Conservation (phyloP, 1,140 invertebrate species). For the Antheraea mylitta region DNA sequence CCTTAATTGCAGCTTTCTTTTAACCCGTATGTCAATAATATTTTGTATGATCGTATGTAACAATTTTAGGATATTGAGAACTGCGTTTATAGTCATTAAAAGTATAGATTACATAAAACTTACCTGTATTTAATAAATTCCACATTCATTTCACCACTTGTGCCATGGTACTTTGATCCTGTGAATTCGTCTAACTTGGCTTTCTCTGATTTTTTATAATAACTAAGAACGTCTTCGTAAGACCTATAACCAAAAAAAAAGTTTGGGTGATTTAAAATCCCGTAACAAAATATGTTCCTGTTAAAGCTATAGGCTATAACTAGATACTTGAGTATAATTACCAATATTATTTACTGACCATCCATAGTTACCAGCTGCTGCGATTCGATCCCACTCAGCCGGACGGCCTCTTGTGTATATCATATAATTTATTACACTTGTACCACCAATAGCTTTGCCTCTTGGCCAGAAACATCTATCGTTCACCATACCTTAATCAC, state of each 20-base stretch:
- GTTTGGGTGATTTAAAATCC: too few species aligned
- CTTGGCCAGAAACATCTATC: conserved; percentile 83
- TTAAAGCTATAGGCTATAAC: too few species aligned
- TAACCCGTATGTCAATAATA: not conserved
- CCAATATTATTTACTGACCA: conserved; percentile 72
- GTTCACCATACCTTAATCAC: conserved; percentile 75
- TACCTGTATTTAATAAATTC: conserved; percentile 57
- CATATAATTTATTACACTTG: conserved; percentile 90
- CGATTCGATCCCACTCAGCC: conserved; percentile 84
- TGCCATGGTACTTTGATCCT: conserved; percentile 72
- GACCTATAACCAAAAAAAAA: conserved; percentile 25
- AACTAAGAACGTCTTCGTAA: conserved; percentile 33
- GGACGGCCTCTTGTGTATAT: conserved; percentile 86
- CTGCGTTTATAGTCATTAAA: not conserved
- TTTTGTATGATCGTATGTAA: too few species aligned
- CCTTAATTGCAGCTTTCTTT: too few species aligned
- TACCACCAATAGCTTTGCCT: conserved; percentile 88
- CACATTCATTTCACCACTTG: conserved; percentile 68
- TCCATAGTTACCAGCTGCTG: conserved; percentile 72
- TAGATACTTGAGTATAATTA: not conserved
- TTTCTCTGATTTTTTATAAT: conserved; percentile 62
- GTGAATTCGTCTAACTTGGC: conserved; percentile 64
- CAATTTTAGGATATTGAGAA: too few species aligned
- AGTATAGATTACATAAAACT: not conserved
- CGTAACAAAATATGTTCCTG: too few species aligned